Conservation (phyloP, 2,113 vertebrate genomes). For the Charadrius vociferus region DNA sequence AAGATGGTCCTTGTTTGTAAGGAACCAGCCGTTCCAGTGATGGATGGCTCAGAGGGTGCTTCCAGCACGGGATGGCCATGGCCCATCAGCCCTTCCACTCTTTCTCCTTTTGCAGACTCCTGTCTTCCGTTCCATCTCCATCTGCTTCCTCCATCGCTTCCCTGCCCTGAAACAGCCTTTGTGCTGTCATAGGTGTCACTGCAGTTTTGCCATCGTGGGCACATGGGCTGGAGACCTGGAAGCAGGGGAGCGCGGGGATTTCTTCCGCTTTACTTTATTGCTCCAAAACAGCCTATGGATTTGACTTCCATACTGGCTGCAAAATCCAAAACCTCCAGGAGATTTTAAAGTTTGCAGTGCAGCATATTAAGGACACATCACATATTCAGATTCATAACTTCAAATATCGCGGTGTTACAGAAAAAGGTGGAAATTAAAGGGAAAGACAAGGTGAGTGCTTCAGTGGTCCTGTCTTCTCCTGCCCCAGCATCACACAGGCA, state of each 20-base stretch:
- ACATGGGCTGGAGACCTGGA: background rate
- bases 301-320: background rate
- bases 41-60: background rate
- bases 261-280: background rate
- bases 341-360: background rate
- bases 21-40: background rate
- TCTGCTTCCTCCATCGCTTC: background rate
- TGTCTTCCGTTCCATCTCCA: background rate
- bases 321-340: background rate
- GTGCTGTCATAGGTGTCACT: accelerated
- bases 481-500: background rate
- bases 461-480: background rate
- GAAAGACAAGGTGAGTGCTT: background rate
- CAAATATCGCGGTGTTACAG: background rate
- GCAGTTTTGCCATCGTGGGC: background rate
- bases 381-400: background rate
- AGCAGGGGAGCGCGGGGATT: background rate
- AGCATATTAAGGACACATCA: background rate
- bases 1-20: background rate
- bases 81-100: background rate
- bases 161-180: background rate
- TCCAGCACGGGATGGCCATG: background rate
- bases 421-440: background rate
- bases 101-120: background rate
- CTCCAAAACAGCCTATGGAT: background rate